A percentile compares a stretch with the other conserved stretches of the same genome.
These are phyloP conservation scores for Drosophila emarginata DNA, from an alignment of 2,888 invertebrate genomes.

Conservation along the genomic window DNA sequence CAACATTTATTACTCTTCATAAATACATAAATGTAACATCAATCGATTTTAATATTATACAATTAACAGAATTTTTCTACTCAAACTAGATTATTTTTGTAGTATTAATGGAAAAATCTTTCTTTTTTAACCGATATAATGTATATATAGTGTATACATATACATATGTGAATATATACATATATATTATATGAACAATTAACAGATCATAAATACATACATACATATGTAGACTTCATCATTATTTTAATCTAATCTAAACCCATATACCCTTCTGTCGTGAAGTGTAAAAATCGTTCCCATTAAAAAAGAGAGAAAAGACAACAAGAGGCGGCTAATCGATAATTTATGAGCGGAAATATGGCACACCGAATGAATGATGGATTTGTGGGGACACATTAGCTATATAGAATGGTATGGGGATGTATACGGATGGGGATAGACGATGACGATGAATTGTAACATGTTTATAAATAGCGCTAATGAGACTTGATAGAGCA, in stretches of 20 bases:
- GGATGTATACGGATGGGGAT: not conserved
- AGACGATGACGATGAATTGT: constrained; percentile 28
- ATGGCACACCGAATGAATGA: constrained; percentile 37
- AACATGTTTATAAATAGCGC: constrained; percentile 73
- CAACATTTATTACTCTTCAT: no score
- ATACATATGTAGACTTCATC: not conserved
- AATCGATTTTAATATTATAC: no score
- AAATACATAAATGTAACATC: no score
- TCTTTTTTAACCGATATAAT: no score
- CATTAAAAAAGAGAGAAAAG: constrained; percentile 28
- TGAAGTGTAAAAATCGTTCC: not conserved
- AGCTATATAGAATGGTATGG: not conserved
- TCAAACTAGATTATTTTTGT: no score
- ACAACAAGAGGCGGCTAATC: constrained; percentile 53
- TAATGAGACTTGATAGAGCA: constrained; percentile 52
- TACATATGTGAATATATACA: no score
- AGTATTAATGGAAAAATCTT: no score
- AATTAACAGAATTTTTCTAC: no score
- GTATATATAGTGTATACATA: no score
- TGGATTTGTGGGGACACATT: constrained; percentile 23
- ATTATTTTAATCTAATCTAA: not conserved
- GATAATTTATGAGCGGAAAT: constrained; percentile 72
- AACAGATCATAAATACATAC: no score
- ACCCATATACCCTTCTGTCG: not conserved
- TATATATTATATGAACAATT: no score